Conservation (phyloP, 2,797 vertebrate genomes). For the Eulemur coronatus region DNA sequence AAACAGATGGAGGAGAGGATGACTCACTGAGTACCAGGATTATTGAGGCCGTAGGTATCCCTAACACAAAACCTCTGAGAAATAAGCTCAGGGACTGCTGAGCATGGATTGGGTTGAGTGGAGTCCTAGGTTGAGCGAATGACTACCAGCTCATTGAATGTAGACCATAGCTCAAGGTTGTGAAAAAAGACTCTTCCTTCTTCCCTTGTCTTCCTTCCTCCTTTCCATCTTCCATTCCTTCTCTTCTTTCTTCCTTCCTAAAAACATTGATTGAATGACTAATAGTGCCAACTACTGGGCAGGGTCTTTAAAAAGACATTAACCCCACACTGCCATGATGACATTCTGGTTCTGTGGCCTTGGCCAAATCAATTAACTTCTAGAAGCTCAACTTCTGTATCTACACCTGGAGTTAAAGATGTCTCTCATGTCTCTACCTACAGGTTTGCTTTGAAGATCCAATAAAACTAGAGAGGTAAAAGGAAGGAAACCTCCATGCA, state of each 20-base stretch:
- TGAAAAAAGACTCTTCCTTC: neutral
- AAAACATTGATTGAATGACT: neutral
- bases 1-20: constrained; percentile 74
- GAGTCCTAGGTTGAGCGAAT: neutral
- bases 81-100: neutral
- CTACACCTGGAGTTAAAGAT: constrained; percentile 38
- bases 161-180: neutral
- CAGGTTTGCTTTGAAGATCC: neutral
- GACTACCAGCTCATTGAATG: neutral
- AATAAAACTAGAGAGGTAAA: neutral
- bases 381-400: constrained; percentile 4
- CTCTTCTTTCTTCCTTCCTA: neutral
- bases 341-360: neutral
- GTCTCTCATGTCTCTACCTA: neutral
- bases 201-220: neutral
- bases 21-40: constrained; percentile 78
- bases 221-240: neutral
- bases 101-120: neutral
- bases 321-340: neutral
- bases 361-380: neutral
- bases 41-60: constrained; percentile 60
- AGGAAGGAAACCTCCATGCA: neutral
- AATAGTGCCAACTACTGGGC: neutral
- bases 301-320: neutral
- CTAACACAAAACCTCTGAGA: constrained; percentile 44